A percentile compares a stretch with the other conserved stretches of the same genome.
Evolutionary conservation across 2,888 invertebrate genomes (phyloP).

Genomic region (Girardia tigrina): DNA sequence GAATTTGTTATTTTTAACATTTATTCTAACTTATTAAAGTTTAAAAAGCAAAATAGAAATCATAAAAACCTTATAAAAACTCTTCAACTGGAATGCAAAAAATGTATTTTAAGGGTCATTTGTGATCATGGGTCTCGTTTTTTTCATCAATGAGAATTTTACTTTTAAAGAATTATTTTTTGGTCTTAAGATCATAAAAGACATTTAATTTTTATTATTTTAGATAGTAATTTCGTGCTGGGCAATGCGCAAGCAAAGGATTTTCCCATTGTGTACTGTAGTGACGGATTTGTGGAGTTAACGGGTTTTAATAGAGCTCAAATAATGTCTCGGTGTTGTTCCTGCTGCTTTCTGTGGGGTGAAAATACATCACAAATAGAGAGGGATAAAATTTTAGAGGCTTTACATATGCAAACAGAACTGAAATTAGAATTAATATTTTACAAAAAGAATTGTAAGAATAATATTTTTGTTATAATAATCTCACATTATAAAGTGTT

Average conservation of each 20-base stretch:
- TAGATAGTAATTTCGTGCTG: conserved; percentile 89
- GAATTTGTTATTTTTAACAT: too few relatives aligned
- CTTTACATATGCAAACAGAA: conserved; percentile 74
- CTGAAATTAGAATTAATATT: conserved; percentile 82
- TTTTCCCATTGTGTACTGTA: conserved; percentile 88
- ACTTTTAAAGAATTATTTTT: background rate
- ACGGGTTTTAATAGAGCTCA: conserved; percentile 79
- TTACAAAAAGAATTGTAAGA: conserved; percentile 80
- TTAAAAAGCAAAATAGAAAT: too few relatives aligned
- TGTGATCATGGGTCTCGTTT: background rate
- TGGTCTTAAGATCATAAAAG: background rate
- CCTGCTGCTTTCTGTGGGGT: conserved; percentile 82
- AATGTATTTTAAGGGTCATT: background rate
- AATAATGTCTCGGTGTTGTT: conserved; percentile 90
- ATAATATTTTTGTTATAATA: background rate
- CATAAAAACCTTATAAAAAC: too few relatives aligned
- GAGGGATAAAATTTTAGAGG: conserved; percentile 71
- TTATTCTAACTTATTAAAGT: too few relatives aligned
- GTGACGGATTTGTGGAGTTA: conserved; percentile 87
- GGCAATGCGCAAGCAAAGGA: conserved; percentile 78
- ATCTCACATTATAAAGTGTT: background rate
- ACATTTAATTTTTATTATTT: conserved; percentile 5
- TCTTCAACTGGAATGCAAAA: too few relatives aligned
- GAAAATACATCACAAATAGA: conserved; percentile 76
- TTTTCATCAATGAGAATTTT: background rate